phyloP scores from a whole-genome alignment of 2,113 vertebrate species.

The Hirundichthys speculiger region DNA sequence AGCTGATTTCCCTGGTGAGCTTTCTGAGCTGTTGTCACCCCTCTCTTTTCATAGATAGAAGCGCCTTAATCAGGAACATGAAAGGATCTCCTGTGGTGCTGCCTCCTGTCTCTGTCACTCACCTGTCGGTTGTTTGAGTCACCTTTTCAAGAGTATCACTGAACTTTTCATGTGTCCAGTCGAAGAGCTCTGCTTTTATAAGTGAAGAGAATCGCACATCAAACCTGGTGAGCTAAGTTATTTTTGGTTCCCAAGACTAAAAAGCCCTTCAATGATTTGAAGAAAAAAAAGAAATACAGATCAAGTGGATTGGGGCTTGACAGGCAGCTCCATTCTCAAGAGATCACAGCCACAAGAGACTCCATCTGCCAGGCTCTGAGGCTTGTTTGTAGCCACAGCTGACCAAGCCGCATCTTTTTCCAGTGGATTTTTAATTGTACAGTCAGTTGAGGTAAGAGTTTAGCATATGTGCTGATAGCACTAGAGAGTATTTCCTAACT shows the following conservation, averaged over 20 bases:
- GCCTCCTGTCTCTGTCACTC: slow-evolving; percentile 61
- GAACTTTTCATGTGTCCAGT: slow-evolving; percentile 20
- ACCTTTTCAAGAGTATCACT: slow-evolving; percentile 23
- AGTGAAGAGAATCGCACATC: slow-evolving; percentile 8
- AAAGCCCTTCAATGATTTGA: background rate
- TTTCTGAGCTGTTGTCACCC: slow-evolving; percentile 68
- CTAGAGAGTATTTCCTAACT: no score
- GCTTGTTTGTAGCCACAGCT: background rate
- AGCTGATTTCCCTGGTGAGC: slow-evolving; percentile 77
- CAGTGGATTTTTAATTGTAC: background rate
- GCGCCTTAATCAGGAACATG: slow-evolving; percentile 73
- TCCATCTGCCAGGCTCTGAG: background rate
- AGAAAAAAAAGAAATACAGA: slow-evolving; percentile 16
- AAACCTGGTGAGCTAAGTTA: background rate
- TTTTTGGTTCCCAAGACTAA: slow-evolving; percentile 13
- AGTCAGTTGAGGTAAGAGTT: no score
- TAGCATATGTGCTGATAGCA: no score
- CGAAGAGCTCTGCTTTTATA: slow-evolving; percentile 2
- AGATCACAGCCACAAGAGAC: slow-evolving; percentile 1
- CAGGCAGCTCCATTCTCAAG: background rate
- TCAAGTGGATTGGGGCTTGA: slow-evolving; percentile 6
- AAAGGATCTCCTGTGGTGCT: slow-evolving; percentile 68
- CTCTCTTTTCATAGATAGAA: slow-evolving; percentile 58
- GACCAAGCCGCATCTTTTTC: background rate
- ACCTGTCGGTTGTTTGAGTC: slow-evolving; percentile 56